Evolutionary conservation across 2,113 vertebrate genomes (phyloP).

Genomic region (Numida meleagris): DNA sequence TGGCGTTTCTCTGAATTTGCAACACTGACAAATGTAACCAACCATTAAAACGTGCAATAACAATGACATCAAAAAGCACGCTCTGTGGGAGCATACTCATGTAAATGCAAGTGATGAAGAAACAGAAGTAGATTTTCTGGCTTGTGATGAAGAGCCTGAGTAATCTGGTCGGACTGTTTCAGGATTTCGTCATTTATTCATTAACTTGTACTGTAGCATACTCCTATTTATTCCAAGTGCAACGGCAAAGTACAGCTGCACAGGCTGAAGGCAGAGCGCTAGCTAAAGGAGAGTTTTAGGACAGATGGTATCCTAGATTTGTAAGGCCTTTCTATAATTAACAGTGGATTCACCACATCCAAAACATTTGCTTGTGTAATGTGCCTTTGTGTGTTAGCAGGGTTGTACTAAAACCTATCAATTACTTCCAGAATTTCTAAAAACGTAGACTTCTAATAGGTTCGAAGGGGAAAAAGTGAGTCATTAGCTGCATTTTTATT

Average conservation of each 20-base stretch:
- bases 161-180: conserved; percentile 19
- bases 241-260: conserved; percentile 9
- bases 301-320: conserved; percentile 57
- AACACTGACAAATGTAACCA: conserved; percentile 36
- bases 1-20: not conserved
- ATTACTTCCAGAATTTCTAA: not conserved
- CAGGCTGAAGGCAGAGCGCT: not conserved
- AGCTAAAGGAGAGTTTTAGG: conserved; percentile 47
- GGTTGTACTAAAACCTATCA: conserved; percentile 3
- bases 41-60: conserved; percentile 20
- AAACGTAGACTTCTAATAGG: not conserved
- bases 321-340: conserved; percentile 27
- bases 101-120: conserved; percentile 7
- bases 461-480: conserved; percentile 26
- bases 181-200: conserved; percentile 44
- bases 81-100: not conserved
- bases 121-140: conserved; percentile 23
- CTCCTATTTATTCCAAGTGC: not conserved
- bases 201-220: not conserved
- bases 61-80: not conserved
- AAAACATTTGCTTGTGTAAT: not conserved
- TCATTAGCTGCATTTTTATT: conserved; percentile 64
- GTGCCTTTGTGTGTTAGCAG: not conserved
- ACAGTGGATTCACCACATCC: conserved; percentile 1
- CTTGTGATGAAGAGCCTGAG: conserved; percentile 18